Conservation (phyloP, 2,888 invertebrate genomes). For the Euzophera pinguis region DNA sequence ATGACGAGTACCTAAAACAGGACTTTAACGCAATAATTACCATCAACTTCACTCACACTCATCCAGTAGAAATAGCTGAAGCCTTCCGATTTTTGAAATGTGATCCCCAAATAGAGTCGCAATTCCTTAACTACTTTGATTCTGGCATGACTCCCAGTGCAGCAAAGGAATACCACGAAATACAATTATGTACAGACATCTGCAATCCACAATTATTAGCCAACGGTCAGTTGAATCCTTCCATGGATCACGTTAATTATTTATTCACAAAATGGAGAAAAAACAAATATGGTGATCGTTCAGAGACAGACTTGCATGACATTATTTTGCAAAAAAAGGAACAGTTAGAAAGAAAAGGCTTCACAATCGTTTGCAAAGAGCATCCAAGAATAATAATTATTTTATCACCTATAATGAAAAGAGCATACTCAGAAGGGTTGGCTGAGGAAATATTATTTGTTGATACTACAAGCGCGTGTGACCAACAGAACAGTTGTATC, state of each 20-base stretch:
- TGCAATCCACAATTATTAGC: background rate
- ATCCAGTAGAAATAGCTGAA: background rate
- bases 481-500: background rate
- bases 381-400: background rate
- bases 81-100: background rate
- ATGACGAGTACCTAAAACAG: background rate
- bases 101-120: background rate
- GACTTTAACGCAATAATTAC: slow-evolving; percentile 1
- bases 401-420: background rate
- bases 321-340: background rate
- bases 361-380: background rate
- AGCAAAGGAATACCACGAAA: background rate
- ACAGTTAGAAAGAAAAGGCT: background rate
- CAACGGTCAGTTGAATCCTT: background rate
- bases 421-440: background rate
- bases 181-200: background rate
- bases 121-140: background rate
- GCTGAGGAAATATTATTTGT: background rate
- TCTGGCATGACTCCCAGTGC: background rate
- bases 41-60: background rate
- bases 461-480: background rate
- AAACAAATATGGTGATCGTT: slow-evolving; percentile 4
- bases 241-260: background rate
- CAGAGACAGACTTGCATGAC: background rate
- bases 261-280: background rate